Percentiles rank a stretch among this genome's conserved stretches.
Evolutionary conservation across 1,140 invertebrate genomes (phyloP).

Genomic region (Drosophila tsacasi): DNA sequence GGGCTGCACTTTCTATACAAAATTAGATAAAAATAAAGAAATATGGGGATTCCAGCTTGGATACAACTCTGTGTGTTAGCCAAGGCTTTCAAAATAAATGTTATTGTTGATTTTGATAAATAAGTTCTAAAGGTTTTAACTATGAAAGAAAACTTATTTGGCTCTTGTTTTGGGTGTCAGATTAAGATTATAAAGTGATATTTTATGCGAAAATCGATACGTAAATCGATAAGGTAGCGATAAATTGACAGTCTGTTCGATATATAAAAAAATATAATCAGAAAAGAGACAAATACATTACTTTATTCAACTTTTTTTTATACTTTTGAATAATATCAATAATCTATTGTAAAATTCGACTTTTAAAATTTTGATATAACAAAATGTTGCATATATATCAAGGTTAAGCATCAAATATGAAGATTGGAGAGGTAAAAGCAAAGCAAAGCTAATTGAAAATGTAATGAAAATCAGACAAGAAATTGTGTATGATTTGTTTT

Average conservation of each 20-base stretch:
- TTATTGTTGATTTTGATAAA: not conserved
- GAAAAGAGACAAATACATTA: not conserved
- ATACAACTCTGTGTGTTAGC: not conserved
- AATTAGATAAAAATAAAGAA: conserved; percentile 4
- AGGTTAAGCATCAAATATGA: not conserved
- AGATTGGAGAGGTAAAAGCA: not conserved
- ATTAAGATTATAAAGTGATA: too few relatives aligned
- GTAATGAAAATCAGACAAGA: not conserved
- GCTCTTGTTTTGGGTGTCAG: too few relatives aligned
- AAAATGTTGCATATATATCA: not conserved
- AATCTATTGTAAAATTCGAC: not conserved
- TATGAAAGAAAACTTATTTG: not conserved
- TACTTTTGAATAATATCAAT: too few relatives aligned
- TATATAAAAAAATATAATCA: not conserved
- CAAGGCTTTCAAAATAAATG: not conserved
- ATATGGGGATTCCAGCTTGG: not conserved
- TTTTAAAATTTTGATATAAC: not conserved
- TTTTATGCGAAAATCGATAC: too few relatives aligned
- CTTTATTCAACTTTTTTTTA: too few relatives aligned
- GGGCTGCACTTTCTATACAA: conserved; percentile 37
- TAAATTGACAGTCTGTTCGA: too few relatives aligned
- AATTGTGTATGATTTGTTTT: not conserved
- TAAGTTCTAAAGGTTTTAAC: not conserved
- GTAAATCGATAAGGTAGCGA: too few relatives aligned
- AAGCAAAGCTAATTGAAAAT: not conserved